phyloP scores from a whole-genome alignment of 2,888 invertebrate species.

The Papilio elwesi region DNA sequence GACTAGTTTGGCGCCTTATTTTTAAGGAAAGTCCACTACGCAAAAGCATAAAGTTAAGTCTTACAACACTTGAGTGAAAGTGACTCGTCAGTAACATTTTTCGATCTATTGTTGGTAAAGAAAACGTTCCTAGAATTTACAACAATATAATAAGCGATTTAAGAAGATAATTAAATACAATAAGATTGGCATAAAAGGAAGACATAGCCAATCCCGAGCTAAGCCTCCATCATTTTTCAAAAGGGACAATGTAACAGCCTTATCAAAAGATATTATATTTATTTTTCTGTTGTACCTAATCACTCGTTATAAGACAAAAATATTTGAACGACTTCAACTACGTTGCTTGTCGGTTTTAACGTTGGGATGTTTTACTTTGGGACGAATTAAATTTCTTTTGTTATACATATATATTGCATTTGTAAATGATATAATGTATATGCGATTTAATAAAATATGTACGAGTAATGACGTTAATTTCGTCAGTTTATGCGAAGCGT shows the following conservation, averaged over 20 bases:
- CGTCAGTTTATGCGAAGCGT: too few relatives aligned
- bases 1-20: background rate
- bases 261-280: background rate
- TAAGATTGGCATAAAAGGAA: conserved; percentile 40
- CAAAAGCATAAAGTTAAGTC: background rate
- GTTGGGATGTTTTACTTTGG: too few relatives aligned
- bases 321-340: too few relatives aligned
- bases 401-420: too few relatives aligned
- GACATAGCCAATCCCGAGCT: background rate
- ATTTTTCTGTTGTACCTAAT: background rate
- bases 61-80: background rate
- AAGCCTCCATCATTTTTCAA: background rate
- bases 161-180: conserved; percentile 33
- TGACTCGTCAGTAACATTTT: background rate
- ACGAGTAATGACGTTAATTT: too few relatives aligned
- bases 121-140: background rate
- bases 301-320: too few relatives aligned
- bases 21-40: background rate
- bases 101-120: conserved; percentile 15
- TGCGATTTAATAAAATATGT: too few relatives aligned
- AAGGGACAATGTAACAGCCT: background rate
- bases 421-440: too few relatives aligned
- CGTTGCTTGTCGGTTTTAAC: too few relatives aligned
- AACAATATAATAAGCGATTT: background rate
- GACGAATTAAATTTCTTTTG: too few relatives aligned